phyloP scores from a whole-genome alignment of 2,797 vertebrate species.

The Semotilus atromaculatus region DNA sequence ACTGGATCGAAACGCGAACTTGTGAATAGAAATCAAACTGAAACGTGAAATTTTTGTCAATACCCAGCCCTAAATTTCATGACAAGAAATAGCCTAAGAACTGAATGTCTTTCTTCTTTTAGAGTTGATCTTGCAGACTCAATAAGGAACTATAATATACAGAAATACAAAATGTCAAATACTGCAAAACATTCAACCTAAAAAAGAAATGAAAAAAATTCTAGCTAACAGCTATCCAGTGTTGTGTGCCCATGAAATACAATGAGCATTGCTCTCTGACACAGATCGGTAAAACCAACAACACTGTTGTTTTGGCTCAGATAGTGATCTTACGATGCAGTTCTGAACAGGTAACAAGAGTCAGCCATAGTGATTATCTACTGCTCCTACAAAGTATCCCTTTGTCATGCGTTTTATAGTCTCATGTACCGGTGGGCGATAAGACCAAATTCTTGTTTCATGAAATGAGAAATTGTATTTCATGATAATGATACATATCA shows the following conservation, averaged over 20 bases:
- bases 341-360: constrained; percentile 22
- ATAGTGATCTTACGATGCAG: constrained; percentile 24
- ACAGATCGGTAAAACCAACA: constrained; percentile 35
- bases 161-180: background rate
- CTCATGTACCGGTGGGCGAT: too few species aligned
- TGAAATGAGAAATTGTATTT: too few species aligned
- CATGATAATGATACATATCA: too few species aligned
- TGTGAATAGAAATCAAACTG: background rate
- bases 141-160: background rate
- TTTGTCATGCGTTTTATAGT: constrained; percentile 10
- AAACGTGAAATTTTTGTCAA: background rate
- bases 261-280: constrained; percentile 22
- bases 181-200: background rate
- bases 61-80: background rate
- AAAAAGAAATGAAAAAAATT: background rate
- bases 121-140: background rate
- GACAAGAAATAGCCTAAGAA: background rate
- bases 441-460: too few species aligned
- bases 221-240: background rate
- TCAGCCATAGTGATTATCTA: constrained; percentile 13
- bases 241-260: constrained; percentile 3
- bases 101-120: background rate
- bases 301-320: constrained; percentile 8
- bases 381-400: constrained; percentile 4
- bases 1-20: background rate